phyloP scores from a whole-genome alignment of 2,113 vertebrate species.

The Canis aureus region DNA sequence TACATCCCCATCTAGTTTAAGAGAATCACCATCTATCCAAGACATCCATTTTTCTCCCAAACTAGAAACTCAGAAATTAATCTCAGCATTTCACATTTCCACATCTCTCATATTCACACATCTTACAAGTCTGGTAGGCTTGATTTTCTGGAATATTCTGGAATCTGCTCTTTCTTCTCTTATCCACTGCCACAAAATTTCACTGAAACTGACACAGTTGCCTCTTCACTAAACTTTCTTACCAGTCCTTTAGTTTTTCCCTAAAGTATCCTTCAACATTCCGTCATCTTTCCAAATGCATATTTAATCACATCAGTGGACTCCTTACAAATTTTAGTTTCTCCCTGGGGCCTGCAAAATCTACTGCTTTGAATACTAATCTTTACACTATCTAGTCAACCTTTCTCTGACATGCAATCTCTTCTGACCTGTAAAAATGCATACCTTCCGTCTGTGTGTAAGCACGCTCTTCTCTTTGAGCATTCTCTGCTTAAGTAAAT shows the following conservation, averaged over 20 bases:
- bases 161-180: not conserved
- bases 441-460: not conserved
- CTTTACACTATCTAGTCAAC: constrained; percentile 46
- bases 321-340: constrained; percentile 48
- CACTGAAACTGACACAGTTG: not conserved
- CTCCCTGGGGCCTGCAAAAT: constrained; percentile 23
- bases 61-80: not conserved
- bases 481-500: constrained; percentile 61
- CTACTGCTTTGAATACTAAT: constrained; percentile 65
- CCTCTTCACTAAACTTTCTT: not conserved
- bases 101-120: not conserved
- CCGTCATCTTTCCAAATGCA: constrained; percentile 43
- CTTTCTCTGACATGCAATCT: constrained; percentile 9
- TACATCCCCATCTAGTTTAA: not conserved
- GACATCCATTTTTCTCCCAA: not conserved
- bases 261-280: not conserved
- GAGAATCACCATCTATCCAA: not conserved
- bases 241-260: not conserved
- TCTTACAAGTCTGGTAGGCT: not conserved
- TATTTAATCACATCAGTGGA: constrained; percentile 46
- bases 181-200: constrained; percentile 1
- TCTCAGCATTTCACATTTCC: constrained; percentile 20
- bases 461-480: not conserved
- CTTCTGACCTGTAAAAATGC: constrained; percentile 51
- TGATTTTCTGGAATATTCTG: constrained; percentile 14